A percentile compares a stretch with the other conserved stretches of the same genome.
Evolutionary conservation across 1,140 invertebrate genomes (phyloP).

Genomic region (Diplogasteroides magnus): DNA sequence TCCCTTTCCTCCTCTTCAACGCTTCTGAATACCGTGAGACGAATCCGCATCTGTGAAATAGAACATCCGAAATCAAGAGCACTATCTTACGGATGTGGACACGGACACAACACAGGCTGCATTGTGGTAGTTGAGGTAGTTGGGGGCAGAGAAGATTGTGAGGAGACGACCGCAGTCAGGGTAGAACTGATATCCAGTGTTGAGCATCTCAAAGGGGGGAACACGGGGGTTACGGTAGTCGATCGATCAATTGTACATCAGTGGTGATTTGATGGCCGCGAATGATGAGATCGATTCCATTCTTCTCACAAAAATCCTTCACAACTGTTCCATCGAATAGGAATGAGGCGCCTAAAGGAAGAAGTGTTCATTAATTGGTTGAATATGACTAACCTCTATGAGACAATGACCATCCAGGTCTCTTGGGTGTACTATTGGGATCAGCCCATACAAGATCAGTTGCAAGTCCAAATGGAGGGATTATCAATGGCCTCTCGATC

Average conservation of each 20-base stretch:
- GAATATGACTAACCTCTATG: constrained; percentile 16
- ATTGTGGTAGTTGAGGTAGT: constrained; percentile 31
- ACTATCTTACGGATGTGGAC: too few species aligned
- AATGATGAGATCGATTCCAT: constrained; percentile 27
- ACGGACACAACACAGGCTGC: constrained; percentile 19
- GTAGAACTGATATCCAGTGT: constrained; percentile 63
- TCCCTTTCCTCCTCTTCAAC: too few species aligned
- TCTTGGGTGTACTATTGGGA: constrained; percentile 63
- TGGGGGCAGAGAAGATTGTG: constrained; percentile 37
- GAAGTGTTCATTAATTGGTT: constrained; percentile 28
- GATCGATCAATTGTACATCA: constrained; percentile 1
- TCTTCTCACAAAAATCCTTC: constrained; percentile 33
- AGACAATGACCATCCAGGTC: constrained; percentile 4
- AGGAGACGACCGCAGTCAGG: constrained; percentile 24
- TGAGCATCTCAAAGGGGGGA: constrained; percentile 14
- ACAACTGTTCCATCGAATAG: constrained; percentile 30
- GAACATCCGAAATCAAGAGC: too few species aligned
- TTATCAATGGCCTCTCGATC: constrained; percentile 31
- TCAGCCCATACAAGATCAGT: constrained; percentile 97
- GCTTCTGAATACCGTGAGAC: too few species aligned
- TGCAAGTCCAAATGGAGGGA: constrained; percentile 77
- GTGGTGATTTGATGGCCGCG: constrained; percentile 48
- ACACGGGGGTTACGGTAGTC: not conserved
- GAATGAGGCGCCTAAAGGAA: constrained; percentile 37
- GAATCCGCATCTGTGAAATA: too few species aligned